Percentiles rank a stretch among this genome's conserved stretches.
Conservation (phyloP, 2,113 vertebrate genomes). For the Odobenus rosmarus region DNA sequence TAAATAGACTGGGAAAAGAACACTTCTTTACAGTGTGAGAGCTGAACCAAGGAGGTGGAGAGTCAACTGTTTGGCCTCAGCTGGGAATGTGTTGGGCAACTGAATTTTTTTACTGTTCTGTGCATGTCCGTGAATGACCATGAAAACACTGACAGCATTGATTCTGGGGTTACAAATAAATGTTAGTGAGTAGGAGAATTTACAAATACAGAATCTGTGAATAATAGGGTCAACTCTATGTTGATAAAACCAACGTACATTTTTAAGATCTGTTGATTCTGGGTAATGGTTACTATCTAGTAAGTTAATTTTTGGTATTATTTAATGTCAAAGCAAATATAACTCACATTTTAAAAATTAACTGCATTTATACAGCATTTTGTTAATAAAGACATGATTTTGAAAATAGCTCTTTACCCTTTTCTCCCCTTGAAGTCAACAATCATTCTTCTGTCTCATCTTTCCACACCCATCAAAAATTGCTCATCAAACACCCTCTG, state of each 20-base stretch:
- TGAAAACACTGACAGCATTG: neutral
- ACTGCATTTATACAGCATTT: neutral
- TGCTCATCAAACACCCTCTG: neutral
- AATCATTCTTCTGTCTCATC: neutral
- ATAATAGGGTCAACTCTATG: neutral
- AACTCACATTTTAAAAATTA: neutral
- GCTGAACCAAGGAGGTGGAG: neutral
- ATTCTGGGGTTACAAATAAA: neutral
- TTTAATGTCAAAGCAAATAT: neutral
- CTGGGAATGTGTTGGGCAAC: accelerated
- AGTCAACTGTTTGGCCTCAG: neutral
- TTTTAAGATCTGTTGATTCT: constrained; percentile 6
- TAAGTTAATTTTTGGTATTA: neutral
- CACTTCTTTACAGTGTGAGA: too few species aligned
- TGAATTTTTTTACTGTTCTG: neutral
- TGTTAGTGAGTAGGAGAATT: neutral
- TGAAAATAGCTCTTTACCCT: neutral
- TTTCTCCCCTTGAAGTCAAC: neutral
- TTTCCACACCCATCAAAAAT: neutral
- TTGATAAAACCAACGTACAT: neutral
- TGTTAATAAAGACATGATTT: neutral
- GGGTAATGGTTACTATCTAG: neutral
- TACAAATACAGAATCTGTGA: neutral
- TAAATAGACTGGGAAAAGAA: neutral
- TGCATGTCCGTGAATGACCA: neutral